phyloP scores from a whole-genome alignment of 2,113 vertebrate species.

The Passer montanus region DNA sequence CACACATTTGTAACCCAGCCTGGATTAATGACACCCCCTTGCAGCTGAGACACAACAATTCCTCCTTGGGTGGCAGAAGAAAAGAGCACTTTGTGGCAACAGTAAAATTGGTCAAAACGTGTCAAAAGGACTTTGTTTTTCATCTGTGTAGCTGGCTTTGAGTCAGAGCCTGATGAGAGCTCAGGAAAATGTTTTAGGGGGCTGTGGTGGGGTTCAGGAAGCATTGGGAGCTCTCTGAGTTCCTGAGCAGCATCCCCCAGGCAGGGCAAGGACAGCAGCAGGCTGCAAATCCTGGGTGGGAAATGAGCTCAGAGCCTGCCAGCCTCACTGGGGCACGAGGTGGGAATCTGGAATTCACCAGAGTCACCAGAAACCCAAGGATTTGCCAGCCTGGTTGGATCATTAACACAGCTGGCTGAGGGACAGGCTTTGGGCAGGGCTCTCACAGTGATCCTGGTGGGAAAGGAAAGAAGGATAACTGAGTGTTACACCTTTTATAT shows the following conservation, averaged over 20 bases:
- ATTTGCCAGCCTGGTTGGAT: background rate
- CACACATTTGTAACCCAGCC: background rate
- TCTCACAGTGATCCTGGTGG: background rate
- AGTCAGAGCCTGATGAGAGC: background rate
- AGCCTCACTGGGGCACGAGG: background rate
- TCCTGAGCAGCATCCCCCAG: background rate
- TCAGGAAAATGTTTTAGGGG: rapidly evolving
- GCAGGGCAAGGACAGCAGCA: background rate
- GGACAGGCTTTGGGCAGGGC: background rate
- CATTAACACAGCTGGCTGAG: background rate
- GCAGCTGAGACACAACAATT: background rate
- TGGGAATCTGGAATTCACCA: background rate
- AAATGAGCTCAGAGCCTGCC: background rate
- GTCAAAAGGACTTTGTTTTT: background rate
- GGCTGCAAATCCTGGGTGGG: background rate
- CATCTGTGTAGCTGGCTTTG: background rate
- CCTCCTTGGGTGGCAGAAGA: background rate
- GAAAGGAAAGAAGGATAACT: background rate
- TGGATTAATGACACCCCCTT: conserved; percentile 14
- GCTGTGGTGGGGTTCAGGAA: background rate
- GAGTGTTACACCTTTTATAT: too few relatives aligned
- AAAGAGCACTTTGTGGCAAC: background rate
- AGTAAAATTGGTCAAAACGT: background rate
- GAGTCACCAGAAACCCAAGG: background rate
- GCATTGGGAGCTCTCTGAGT: background rate